Percentiles rank a stretch among this genome's conserved stretches.
Evolutionary conservation across 2,888 invertebrate genomes (phyloP).

Genomic region (Heliconius ethilla): DNA sequence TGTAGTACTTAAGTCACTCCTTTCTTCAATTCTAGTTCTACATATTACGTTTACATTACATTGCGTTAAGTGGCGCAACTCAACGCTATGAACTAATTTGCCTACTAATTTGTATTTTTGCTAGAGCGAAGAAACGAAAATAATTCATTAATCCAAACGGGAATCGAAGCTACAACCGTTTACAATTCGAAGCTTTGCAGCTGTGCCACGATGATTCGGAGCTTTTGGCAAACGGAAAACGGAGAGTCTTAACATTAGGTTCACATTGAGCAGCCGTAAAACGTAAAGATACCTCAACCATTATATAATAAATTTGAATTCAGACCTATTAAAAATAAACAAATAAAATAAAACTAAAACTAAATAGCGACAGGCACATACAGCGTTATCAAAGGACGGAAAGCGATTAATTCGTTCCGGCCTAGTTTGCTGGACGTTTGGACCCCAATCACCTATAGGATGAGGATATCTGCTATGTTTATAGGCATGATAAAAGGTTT

Average conservation of each 20-base stretch:
- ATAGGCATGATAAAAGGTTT: conserved; percentile 15
- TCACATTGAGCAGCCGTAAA: too few relatives aligned
- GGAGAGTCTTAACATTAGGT: too few relatives aligned
- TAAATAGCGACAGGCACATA: conserved; percentile 6
- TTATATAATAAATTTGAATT: too few relatives aligned
- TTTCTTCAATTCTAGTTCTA: too few relatives aligned
- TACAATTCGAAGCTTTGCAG: neutral
- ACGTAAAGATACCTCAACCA: too few relatives aligned
- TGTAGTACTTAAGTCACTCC: too few relatives aligned
- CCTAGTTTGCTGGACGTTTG: conserved; percentile 21
- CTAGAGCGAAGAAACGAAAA: too few relatives aligned
- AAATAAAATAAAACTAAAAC: neutral
- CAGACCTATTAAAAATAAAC: neutral
- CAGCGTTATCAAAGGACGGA: conserved; percentile 24
- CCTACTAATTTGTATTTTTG: neutral
- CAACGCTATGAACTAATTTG: neutral
- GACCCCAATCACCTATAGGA: conserved; percentile 12
- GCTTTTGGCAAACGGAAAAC: too few relatives aligned
- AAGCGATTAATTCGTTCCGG: conserved; percentile 29
- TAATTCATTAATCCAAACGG: too few relatives aligned
- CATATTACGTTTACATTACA: too few relatives aligned
- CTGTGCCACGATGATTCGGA: too few relatives aligned
- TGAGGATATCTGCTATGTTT: conserved; percentile 12
- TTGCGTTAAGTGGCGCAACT: neutral
- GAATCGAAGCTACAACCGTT: neutral